Evolutionary conservation across 2,888 invertebrate genomes (phyloP).

Genomic region (Ornithoptera priamus): DNA sequence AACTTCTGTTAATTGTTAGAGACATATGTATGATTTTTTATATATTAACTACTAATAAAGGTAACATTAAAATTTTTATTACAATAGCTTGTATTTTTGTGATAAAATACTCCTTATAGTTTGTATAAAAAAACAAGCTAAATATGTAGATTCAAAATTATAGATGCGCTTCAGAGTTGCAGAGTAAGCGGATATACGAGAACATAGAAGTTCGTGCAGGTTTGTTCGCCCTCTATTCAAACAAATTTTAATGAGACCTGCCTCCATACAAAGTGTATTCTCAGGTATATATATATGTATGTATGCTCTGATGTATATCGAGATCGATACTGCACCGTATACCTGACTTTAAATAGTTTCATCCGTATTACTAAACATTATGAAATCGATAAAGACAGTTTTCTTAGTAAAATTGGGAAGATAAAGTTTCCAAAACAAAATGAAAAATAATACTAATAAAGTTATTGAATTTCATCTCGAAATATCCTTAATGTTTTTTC

Average conservation of each 20-base stretch:
- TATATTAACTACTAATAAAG: no score
- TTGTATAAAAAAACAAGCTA: background rate
- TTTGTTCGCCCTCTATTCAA: constrained; percentile 73
- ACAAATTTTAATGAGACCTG: constrained; percentile 77
- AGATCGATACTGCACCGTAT: constrained; percentile 37
- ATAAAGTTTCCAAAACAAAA: no score
- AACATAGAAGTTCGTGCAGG: constrained; percentile 49
- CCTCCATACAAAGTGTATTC: constrained; percentile 41
- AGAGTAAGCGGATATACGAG: constrained; percentile 41
- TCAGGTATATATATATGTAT: constrained; percentile 33
- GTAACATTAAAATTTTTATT: no score
- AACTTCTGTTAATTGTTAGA: no score
- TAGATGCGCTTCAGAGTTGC: constrained; percentile 35
- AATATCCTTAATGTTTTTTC: no score
- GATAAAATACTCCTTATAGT: no score
- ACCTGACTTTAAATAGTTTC: constrained; percentile 6
- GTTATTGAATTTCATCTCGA: no score
- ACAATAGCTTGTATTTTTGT: no score
- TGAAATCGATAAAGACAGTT: no score
- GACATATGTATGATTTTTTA: no score
- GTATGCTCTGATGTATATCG: constrained; percentile 1
- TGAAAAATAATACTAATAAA: no score
- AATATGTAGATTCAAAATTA: constrained; percentile 15
- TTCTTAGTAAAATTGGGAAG: no score
- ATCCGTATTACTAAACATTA: background rate